phyloP scores from a whole-genome alignment of 2,113 vertebrate species.

The Gopherus flavomarginatus region DNA sequence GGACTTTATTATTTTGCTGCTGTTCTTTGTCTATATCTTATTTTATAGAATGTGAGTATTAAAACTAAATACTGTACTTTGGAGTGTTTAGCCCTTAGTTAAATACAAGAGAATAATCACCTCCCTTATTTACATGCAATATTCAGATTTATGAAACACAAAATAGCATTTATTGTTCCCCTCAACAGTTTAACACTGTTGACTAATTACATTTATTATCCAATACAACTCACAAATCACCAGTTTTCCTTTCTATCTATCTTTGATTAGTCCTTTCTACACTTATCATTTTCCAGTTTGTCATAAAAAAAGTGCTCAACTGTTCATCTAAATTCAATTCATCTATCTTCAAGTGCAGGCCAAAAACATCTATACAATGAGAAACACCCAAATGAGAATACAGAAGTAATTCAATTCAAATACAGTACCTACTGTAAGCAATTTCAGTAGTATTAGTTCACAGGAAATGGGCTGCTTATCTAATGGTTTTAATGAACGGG shows the following conservation, averaged over 20 bases:
- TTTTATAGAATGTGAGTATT: not conserved
- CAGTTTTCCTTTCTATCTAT: not conserved
- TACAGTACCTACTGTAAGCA: not conserved
- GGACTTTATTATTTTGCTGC: not conserved
- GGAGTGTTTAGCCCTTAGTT: too few relatives aligned
- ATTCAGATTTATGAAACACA: not conserved
- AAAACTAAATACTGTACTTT: not conserved
- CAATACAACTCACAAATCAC: fast-evolving
- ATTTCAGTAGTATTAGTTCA: not conserved
- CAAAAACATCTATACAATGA: not conserved
- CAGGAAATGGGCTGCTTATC: slow-evolving; percentile 55
- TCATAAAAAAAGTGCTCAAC: not conserved
- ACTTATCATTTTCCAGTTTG: not conserved
- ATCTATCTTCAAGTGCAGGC: not conserved
- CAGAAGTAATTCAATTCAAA: not conserved
- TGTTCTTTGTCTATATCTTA: not conserved
- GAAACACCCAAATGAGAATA: slow-evolving; percentile 16
- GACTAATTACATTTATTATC: not conserved
- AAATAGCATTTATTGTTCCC: not conserved
- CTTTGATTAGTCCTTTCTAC: not conserved
- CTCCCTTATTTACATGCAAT: not conserved
- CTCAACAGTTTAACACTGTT: not conserved
- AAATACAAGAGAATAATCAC: not conserved
- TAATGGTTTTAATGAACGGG: slow-evolving; percentile 19
- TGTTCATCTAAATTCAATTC: not conserved